Evolutionary conservation across 2,113 vertebrate species (phyloP), one percentile per base, ranked within the genome.

Genomic region (Daubentonia madagascariensis): DNA sequence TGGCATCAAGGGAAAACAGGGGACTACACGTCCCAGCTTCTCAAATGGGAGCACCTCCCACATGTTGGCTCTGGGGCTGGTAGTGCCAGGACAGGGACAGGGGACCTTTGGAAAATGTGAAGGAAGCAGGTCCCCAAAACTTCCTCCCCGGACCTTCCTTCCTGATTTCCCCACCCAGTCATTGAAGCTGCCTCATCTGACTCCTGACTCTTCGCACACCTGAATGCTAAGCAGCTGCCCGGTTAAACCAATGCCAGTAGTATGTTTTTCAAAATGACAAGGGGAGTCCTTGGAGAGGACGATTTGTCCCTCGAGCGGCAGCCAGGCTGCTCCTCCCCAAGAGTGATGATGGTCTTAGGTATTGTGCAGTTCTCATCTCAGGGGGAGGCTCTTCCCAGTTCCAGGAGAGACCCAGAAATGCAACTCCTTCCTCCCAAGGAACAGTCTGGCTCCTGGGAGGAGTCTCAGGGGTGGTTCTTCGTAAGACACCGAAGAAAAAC

Each of bases 1-100:
- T 95, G 98, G 97, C 96, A 97, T 97, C 50, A 65, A 95, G 97
- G 97, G 97, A 85, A 78, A 96, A 80, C 43, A 97, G 70, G 0
- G 79, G 96, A 89, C 30, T 94, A 85, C 95, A 73, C 96, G 45
- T 97, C 94, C 93, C 67, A 90, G 72, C 87, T 97, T 97, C 94
- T 97, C 72, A 85, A 89, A 88, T 85, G 72, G 40, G 87, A 91
- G 52, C 30, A 67, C 70, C 48, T 83, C 65, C n/a, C 59, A 61
- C 88, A 59, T 93, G 35, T 13, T 8, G 93, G 78, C 81, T 73
- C 70, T 61, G 79, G 67, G 61, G 37, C 23, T 76, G 32, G 3
- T 40, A 4, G 48, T 32, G 37, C 80, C 72, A 32, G 87, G 54
- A 43, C 40, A 88, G 35, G 80, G 57, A 59, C 37, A 13, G 1